Evolutionary conservation across 2,113 vertebrate species (phyloP), one percentile per base, ranked within the genome.

Genomic region (Cheirogaleus medius): DNA sequence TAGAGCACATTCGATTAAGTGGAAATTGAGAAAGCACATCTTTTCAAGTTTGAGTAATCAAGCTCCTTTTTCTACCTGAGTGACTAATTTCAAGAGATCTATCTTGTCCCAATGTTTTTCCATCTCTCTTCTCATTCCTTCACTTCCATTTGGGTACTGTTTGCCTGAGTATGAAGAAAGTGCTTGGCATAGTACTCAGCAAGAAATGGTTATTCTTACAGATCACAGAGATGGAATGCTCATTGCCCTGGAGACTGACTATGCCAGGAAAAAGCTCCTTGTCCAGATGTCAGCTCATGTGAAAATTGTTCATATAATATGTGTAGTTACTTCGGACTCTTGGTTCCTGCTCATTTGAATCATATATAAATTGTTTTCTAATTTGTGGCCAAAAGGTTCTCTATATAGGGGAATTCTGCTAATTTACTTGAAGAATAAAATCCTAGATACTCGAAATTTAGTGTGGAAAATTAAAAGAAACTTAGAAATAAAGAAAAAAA

Each of bases 1-100:
- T 64, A 74, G 20, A 73, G 5, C 0, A 32, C 58, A 47, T 42
- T 82, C 91, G 25, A 81, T 91, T 77, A 80, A 84, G 27, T 11
- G 83, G 52, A 68, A 71, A 49, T 82, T 83, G n/a, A 91, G 32
- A 91, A 86, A 93, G 34, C 25, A 58, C 37, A 89, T 23, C 37
- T 95, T 95, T 81, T 66, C n/a, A 82, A 63, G 7, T 95, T 54
- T 69, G 32, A 66, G 3, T 89, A 91, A 96, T 95, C 87, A 96
- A 91, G 49, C 52, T 76, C 80, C 42, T 91, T 87, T 49, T 21
- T 63, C 58, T 88, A 63, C 27, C 14, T 85, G 49, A 84, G 63
- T 74, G 27, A 69, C 49, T 95, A 76, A 89, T 93, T 93, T 93
- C 66, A 88, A 81, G 66, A 69, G 29, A 85, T 54, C 21, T 27